Base-by-base conservation (phyloP, 2,888 invertebrate genomes). In the Aphidius colemani region DNA sequence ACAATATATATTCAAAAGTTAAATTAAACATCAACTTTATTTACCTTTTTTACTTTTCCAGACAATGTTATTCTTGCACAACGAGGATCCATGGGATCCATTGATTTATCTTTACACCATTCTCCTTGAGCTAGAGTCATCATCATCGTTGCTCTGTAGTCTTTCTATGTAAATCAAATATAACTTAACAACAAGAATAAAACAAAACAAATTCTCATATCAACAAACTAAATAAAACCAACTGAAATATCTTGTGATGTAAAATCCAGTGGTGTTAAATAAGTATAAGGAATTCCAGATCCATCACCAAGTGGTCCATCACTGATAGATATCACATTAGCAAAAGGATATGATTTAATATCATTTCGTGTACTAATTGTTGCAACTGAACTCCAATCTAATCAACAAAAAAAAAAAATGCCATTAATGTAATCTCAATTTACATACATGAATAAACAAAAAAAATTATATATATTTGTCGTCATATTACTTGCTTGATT, bases 21-120 rank as follows among this genome's bases (percentile, higher is more conserved):
- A 18, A 18, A 18, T 18, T 18, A 18, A 18, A 18, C 13, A n/a
- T 63, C 78, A 71, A 77, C 13, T 2, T 18, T 18, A 18, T 18
- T 18, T 18, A 91, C 91, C 84, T 86, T 85, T 73, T 86, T 83
- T 76, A 91, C 86, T 75, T 84, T 86, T 55, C 92, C 92, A 11
- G 88, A 85, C 1, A 93, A 82, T 74, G 91, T 88, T 5, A 92
- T 85, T 71, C 91, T 86, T 4, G 90, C 89, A 83, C 92, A 93
- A 50, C 91, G 84, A 0, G 92, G 92, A 79, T 92, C 92, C 83
- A 92, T 90, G 0, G 91, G 88, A 77, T 93, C 92, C 72, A 85
- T 87, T 56, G 85, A 78, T 68, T 89, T 82, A 7, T 77, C 75
- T 65, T 84, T 84, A 72, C 92, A 92, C 77, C 89, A 92, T 63